Conservation (phyloP, 2,113 vertebrate genomes). For the Aphelocoma coerulescens region DNA sequence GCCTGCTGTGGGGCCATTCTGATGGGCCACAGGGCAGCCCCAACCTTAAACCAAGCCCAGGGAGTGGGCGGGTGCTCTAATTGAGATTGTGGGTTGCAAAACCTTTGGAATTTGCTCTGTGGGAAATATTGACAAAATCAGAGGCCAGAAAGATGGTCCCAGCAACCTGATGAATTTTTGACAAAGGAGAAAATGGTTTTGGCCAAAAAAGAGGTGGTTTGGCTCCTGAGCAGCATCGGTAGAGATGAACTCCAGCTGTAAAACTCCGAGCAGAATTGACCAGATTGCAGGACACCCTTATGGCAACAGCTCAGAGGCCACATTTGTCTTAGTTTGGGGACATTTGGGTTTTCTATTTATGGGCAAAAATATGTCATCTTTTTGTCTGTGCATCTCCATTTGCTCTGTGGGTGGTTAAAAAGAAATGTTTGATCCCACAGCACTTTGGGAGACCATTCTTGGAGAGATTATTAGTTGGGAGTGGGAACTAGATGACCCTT, state of each 20-base stretch:
- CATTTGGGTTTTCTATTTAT: neutral
- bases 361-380: neutral
- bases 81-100: neutral
- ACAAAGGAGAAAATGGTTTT: neutral
- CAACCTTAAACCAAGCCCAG: neutral
- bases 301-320: neutral
- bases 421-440: neutral
- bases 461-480: neutral
- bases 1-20: neutral
- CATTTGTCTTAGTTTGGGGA: neutral
- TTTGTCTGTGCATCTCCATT: neutral
- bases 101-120: neutral
- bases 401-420: neutral
- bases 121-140: neutral
- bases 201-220: neutral
- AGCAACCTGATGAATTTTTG: neutral
- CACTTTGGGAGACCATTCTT: neutral
- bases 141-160: neutral
- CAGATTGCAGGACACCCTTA: neutral
- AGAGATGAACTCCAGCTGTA: neutral
- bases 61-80: accelerated
- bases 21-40: accelerated
- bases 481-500: neutral
- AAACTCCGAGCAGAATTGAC: neutral
- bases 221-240: neutral